Evolutionary conservation across 2,113 vertebrate genomes (phyloP).

Genomic region (Nycticorax nycticorax): DNA sequence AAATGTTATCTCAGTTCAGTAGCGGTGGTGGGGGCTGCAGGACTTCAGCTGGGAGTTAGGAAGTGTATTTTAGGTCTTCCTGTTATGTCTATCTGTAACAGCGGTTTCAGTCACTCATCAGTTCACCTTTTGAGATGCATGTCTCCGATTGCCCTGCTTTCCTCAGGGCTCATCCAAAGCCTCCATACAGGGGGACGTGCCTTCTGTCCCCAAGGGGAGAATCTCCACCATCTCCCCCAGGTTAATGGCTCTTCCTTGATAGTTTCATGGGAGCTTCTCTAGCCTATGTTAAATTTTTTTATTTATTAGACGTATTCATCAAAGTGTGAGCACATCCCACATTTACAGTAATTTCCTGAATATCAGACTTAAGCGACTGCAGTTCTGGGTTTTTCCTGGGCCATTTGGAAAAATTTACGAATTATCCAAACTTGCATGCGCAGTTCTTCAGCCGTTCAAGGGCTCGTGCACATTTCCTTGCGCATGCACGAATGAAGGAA

Average conservation of each 20-base stretch:
- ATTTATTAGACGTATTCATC: not conserved
- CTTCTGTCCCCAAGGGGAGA: not conserved
- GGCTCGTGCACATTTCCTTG: not conserved
- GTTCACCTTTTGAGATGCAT: not conserved
- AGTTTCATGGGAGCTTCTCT: not conserved
- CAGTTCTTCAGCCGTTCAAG: not conserved
- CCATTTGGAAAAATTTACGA: not conserved
- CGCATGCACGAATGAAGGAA: not conserved
- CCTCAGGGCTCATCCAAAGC: not conserved
- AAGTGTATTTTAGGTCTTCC: not conserved
- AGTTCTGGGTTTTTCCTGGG: not conserved
- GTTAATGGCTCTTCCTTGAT: not conserved
- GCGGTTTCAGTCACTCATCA: not conserved
- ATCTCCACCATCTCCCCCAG: not conserved
- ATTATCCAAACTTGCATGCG: not conserved
- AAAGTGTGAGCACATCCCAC: not conserved
- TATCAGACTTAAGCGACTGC: not conserved
- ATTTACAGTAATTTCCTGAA: not conserved
- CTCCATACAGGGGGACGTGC: accelerated
- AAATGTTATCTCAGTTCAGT: not conserved
- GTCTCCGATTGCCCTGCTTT: not conserved
- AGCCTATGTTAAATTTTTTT: not conserved
- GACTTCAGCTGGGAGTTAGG: not conserved
- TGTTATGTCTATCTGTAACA: not conserved
- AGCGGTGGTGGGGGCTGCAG: not conserved